Conservation (phyloP, 2,888 invertebrate species). For the Escarpia spicata region DNA sequence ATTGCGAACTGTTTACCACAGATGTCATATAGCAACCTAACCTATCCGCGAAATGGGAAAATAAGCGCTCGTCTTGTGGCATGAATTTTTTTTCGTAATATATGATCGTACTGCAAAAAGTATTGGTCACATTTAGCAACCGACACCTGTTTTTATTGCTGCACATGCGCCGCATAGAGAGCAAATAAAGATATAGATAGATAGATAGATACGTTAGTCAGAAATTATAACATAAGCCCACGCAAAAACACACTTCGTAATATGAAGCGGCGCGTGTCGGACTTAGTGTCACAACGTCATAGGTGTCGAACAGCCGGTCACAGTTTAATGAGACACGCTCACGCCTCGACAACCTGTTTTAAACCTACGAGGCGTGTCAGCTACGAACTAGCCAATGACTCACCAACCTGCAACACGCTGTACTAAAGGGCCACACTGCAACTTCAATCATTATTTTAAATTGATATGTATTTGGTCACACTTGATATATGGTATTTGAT, state of each 20-base stretch:
- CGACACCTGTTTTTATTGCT: background rate
- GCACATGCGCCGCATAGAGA: background rate
- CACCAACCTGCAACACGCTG: background rate
- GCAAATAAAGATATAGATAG: no score
- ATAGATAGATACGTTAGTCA: no score
- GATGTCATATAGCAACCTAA: no score
- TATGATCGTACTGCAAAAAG: background rate
- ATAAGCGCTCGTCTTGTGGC: background rate
- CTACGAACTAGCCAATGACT: background rate
- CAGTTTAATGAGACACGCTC: no score
- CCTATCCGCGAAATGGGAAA: no score
- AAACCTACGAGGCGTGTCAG: background rate
- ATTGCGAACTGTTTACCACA: no score
- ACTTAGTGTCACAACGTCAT: no score
- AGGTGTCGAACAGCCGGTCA: no score
- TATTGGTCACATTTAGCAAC: background rate
- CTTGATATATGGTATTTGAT: background rate
- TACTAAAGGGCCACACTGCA: background rate
- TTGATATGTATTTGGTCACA: background rate
- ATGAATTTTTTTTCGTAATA: background rate
- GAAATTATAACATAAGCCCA: background rate
- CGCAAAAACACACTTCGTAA: background rate
- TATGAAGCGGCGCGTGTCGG: no score
- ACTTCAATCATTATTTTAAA: background rate
- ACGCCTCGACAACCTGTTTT: no score